These are phyloP conservation scores for Zaprionus inermis DNA, from an alignment of 1,140 invertebrate species.

Conservation along the genomic window DNA sequence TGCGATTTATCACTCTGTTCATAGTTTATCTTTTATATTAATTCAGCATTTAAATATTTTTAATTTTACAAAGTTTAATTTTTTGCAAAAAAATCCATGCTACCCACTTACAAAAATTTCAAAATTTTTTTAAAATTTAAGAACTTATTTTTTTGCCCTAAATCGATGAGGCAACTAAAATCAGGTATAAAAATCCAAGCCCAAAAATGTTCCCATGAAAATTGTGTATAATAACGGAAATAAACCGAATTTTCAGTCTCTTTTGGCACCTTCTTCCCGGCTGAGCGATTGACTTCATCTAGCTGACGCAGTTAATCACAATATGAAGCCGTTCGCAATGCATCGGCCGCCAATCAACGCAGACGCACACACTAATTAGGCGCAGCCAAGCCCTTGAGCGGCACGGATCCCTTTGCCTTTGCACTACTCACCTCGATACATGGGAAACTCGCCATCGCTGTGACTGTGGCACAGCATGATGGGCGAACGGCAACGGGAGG, in stretches of 20 bases:
- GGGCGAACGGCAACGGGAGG: conserved; percentile 85
- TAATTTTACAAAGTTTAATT: no score
- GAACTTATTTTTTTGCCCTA: background rate
- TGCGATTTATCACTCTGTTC: background rate
- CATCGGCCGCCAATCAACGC: background rate
- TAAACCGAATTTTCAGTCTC: background rate
- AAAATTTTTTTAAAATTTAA: no score
- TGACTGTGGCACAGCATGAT: conserved; percentile 93
- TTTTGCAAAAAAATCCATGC: background rate
- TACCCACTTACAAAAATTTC: background rate
- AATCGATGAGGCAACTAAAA: background rate
- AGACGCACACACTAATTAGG: background rate
- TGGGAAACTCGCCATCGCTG: conserved; percentile 92
- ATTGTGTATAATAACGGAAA: background rate
- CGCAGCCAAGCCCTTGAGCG: background rate
- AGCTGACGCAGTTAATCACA: background rate
- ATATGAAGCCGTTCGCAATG: background rate
- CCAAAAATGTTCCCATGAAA: background rate
- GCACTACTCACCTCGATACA: conserved; percentile 86
- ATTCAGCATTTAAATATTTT: background rate
- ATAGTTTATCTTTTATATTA: background rate
- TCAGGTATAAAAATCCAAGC: background rate
- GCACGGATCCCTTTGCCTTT: no score
- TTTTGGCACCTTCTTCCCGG: background rate
- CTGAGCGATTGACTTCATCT: background rate